A percentile compares a stretch with the other conserved stretches of the same genome.
Evolutionary conservation across 1,140 invertebrate genomes (phyloP).

Genomic region (Anoplophora glabripennis): DNA sequence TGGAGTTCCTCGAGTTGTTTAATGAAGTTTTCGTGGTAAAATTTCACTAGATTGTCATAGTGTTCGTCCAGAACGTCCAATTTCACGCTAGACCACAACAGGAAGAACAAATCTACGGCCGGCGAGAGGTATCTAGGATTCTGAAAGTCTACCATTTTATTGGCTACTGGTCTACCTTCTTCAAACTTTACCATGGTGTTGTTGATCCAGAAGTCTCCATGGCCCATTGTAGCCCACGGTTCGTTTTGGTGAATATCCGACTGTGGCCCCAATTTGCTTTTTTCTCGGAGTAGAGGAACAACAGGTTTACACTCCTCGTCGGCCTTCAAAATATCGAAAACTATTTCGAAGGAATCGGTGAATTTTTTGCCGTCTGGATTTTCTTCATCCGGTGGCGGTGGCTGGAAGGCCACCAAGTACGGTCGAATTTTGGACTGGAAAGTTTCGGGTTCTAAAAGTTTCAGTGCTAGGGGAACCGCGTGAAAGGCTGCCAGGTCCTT

Average conservation of each 20-base stretch:
- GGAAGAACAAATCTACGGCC: conserved; percentile 56
- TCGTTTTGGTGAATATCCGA: conserved; percentile 38
- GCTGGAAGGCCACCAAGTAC: no score
- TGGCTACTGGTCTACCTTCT: background rate
- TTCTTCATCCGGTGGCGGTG: no score
- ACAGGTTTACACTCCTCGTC: conserved; percentile 10
- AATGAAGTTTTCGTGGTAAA: conserved; percentile 46
- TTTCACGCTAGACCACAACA: conserved; percentile 54
- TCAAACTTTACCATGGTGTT: background rate
- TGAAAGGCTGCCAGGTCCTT: conserved; percentile 47
- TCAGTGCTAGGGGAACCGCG: conserved; percentile 46
- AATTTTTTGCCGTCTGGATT: no score
- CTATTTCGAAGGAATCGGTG: conserved; percentile 25
- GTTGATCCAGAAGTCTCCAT: conserved; percentile 6
- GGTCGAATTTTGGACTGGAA: conserved; percentile 40
- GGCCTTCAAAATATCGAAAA: no score
- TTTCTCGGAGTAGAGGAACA: conserved; percentile 33
- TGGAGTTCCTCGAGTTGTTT: no score
- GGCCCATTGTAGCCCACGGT: conserved; percentile 49
- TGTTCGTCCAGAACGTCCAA: conserved; percentile 43
- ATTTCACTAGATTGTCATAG: conserved; percentile 49
- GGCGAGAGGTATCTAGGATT: conserved; percentile 52
- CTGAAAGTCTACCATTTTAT: conserved; percentile 57
- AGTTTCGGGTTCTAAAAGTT: conserved; percentile 44
- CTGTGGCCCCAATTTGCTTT: conserved; percentile 32